phyloP scores from a whole-genome alignment of 2,888 invertebrate genomes.

The Pristionchus entomophagus region DNA sequence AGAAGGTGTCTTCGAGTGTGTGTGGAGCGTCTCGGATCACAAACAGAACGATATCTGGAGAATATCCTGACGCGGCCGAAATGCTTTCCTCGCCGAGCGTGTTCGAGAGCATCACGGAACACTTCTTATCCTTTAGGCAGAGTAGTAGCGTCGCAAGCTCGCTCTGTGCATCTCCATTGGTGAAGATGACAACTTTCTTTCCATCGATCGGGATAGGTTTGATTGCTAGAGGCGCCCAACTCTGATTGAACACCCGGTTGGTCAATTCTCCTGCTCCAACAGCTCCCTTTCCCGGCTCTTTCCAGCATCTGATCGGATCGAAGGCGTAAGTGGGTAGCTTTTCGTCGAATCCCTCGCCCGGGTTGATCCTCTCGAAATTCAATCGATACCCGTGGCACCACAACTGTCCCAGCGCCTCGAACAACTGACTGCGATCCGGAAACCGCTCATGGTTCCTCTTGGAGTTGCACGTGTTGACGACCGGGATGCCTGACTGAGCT shows the following conservation, averaged over 20 bases:
- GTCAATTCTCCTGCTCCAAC: background rate
- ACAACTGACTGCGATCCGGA: slow-evolving; percentile 45
- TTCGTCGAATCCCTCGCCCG: slow-evolving; percentile 40
- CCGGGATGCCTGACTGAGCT: background rate
- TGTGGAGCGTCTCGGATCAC: background rate
- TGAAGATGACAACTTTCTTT: slow-evolving; percentile 40
- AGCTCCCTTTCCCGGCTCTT: background rate
- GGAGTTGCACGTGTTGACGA: slow-evolving; percentile 39
- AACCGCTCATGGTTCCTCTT: slow-evolving; percentile 28
- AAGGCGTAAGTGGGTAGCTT: slow-evolving; percentile 58
- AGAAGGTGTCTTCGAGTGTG: background rate
- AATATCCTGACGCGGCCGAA: background rate
- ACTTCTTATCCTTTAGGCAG: background rate
- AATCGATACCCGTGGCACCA: slow-evolving; percentile 60
- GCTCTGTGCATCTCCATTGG: background rate
- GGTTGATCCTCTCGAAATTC: slow-evolving; percentile 46
- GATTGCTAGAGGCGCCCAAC: background rate
- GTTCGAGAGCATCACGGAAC: background rate
- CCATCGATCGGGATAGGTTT: background rate
- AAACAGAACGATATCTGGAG: background rate
- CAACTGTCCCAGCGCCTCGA: slow-evolving; percentile 54
- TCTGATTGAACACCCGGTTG: slow-evolving; percentile 8
- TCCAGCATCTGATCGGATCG: slow-evolving; percentile 50
- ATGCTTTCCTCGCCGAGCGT: background rate
- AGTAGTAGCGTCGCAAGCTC: background rate